Evolutionary conservation across 64 coral and sea anemone species (phyloP), one percentile per base, ranked within the genome.

Genomic region (Pocillopora damicornis): DNA sequence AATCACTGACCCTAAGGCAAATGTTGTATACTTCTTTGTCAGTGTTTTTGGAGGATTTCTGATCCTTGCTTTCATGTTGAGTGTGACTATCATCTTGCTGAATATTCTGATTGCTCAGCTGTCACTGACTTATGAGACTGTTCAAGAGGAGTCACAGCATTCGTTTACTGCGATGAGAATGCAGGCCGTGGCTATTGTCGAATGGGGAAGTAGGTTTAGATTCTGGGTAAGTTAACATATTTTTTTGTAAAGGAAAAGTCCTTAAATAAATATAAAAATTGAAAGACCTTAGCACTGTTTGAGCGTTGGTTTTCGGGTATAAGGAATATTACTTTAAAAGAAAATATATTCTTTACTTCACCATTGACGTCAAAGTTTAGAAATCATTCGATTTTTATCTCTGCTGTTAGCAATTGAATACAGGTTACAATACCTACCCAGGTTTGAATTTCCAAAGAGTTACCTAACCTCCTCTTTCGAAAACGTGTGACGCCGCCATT

Each of bases 151-250:
- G 67, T 71, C 67, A 23, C 7, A 25, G 67, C 18, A 71, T 71
- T 71, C 67, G 11, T 71, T 71, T 23, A 71, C 67, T 71, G 67
- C 67, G 20, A 20, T 51, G 5, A 72, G 81, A 67, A 85, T 85
- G 81, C 81, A 85, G 38, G 81, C 81, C 6, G 81, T 85, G 65
- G 81, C 81, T 9, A 72, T 45, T 34, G 30, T 85, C n/a, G 81
- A 85, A 37, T 85, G 81, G 81, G 63, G 72, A 38, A 85, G 81
- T 42, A 85, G 81, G 81, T 85, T 85, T 58, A 73, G 72, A 42
- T 85, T 37, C 20, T 85, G 81, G 81, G 81, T 85, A 22, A 72
- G 81, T 58, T 14, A 20, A 26, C 7, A n/a, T 9, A 16, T 6
- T 30, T 11, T 25, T 71, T 67, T 71, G 1, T 23, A 23, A 22